phyloP scores from a whole-genome alignment of 2,888 invertebrate genomes.

The Noctua janthina region DNA sequence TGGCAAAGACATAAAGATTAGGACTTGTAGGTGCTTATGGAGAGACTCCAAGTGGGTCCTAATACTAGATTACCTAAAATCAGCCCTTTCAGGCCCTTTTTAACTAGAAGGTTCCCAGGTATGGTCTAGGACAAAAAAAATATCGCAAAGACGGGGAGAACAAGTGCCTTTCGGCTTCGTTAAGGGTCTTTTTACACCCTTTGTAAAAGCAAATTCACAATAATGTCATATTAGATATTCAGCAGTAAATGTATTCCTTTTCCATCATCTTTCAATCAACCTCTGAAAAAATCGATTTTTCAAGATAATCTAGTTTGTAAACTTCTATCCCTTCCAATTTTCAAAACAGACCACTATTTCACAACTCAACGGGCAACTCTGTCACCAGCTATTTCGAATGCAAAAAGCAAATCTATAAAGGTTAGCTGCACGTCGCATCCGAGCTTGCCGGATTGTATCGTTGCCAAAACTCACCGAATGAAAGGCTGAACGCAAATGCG shows the following conservation, averaged over 20 bases:
- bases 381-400: slow-evolving; percentile 12
- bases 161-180: too few relatives aligned
- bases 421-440: slow-evolving; percentile 12
- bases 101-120: too few relatives aligned
- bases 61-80: neutral
- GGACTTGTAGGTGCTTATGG: neutral
- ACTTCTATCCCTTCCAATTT: neutral
- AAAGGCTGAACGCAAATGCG: slow-evolving; percentile 15
- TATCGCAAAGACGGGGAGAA: too few relatives aligned
- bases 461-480: slow-evolving; percentile 46
- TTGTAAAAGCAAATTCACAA: neutral
- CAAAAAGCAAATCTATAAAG: slow-evolving; percentile 17
- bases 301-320: neutral
- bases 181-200: too few relatives aligned
- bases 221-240: neutral
- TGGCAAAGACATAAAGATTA: slow-evolving; percentile 36
- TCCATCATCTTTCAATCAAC: neutral
- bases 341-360: neutral
- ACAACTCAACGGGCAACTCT: neutral
- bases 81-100: neutral
- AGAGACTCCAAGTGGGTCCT: neutral
- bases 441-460: slow-evolving; percentile 29
- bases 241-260: neutral
- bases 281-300: neutral
- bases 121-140: too few relatives aligned